Evolutionary conservation across 2,113 vertebrate genomes (phyloP), one percentile per base, ranked within the genome.

Genomic region (Rhizomys pruinosus): DNA sequence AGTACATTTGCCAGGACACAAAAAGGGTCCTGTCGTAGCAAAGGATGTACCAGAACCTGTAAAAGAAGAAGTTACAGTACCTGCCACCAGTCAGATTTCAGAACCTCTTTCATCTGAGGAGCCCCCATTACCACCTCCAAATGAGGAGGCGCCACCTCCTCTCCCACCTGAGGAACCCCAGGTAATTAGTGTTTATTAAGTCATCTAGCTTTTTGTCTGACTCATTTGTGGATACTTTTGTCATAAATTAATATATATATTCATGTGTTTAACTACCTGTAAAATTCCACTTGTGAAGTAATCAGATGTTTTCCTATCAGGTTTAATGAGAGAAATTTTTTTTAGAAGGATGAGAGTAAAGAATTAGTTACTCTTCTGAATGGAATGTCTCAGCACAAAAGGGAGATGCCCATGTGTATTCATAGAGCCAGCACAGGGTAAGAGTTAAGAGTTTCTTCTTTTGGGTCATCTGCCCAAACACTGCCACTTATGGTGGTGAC

Each of bases 141-240:
- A 98, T 94, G 99, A 99, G 34, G 98, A 99, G 0, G 98, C 98
- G 0, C 98, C 98, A 63, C 99, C 98, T 79, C 99, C 99, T 93
- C 98, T 99, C 47, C 98, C 98, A 63, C 98, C 99, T 27, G 96
- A 98, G 47, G 99, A 99, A 57, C 97, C 97, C 47, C 98, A 99
- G 98, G 99, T 99, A 97, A 55, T 64, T 84, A 23, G 27, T 90
- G 25, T 94, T 88, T 92, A 71, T 80, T 91, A 32, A 88, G 52
- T 87, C 77, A 20, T 85, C 64, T 20, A 63, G 12, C 1, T 84
- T 86, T 92, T 66, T 81, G 84, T 32, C 52, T 88, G 72, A 81
- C 66, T 76, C 23, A 16, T 55, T 81, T 90, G 7, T 82, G 11
- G 74, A 42, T 6, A 39, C 34, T 22, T 96, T 69, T 89, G 44